Conservation (phyloP, 2,797 vertebrate species). For the Poeciliopsis turneri region DNA sequence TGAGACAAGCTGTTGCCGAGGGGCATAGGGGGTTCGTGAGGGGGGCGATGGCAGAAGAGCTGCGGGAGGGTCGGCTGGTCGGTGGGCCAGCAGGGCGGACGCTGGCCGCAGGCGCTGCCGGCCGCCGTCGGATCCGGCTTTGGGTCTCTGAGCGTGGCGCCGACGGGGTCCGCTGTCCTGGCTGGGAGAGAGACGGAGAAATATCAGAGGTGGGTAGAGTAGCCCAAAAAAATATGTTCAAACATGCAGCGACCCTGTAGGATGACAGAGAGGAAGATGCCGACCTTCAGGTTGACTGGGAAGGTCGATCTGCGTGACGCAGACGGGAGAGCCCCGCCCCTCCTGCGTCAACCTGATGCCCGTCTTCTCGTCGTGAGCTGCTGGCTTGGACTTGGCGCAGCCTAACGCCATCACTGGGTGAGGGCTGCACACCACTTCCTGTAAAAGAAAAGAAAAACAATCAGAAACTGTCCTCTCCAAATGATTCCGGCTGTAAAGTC, state of each 20-base stretch:
- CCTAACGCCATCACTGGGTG: conserved; percentile 85
- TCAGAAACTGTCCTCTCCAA: background rate
- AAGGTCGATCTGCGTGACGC: conserved; percentile 73
- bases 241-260: background rate
- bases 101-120: conserved; percentile 74
- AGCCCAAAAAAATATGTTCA: background rate
- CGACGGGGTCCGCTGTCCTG: conserved; percentile 74
- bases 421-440: conserved; percentile 87
- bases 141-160: conserved; percentile 60
- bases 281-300: conserved; percentile 85
- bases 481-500: background rate
- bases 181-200: conserved; percentile 62
- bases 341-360: conserved; percentile 81
- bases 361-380: conserved; percentile 87
- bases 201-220: background rate
- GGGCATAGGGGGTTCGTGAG: conserved; percentile 42
- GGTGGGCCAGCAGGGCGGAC: conserved; percentile 71
- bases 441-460: conserved; percentile 39
- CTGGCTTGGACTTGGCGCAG: conserved; percentile 81
- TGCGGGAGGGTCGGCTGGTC: conserved; percentile 65
- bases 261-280: conserved; percentile 16
- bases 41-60: conserved; percentile 40
- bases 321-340: conserved; percentile 79
- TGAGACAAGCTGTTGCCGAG: conserved; percentile 43
- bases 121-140: conserved; percentile 56